Evolutionary conservation across 2,797 vertebrate species (phyloP), one percentile per base, ranked within the genome.

Genomic region (Silurus aristotelis): DNA sequence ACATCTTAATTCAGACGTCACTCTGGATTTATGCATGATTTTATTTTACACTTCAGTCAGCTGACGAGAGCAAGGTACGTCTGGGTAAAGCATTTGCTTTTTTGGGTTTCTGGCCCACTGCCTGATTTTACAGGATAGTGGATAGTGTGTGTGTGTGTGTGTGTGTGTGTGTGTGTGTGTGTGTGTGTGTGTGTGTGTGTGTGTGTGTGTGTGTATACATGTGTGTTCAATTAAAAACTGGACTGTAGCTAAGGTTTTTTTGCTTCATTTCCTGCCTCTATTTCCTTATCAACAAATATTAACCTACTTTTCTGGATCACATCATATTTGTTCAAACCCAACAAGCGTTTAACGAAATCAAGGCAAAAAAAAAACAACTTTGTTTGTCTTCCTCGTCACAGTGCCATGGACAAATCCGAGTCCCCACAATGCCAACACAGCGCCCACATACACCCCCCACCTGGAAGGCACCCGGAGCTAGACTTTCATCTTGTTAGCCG

Each of bases 21-120:
- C 90, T 88, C 38, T 89, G 88, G 85, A 89, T 91, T 90, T 92
- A 90, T 91, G 92, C 90, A 90, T 72, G 89, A 93, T 87, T 87
- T 88, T 89, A 78, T 87, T 58, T 83, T 73, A 82, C 82, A 61
- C 19, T 70, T 71, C 66, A n/a, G 31, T 48, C 79, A 38, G 68
- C 27, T 43, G 43, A 66, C 22, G 27, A 72, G 38, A 83, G 56
- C 75, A 48, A 38, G 6, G 55, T 38, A 77, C 27, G 19, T 79
- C 27, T 46, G 61, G 77, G 58, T 20, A 63, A 46, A n/a, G 61
- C 1, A 14, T 19, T 66, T 43, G 55, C 48, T 52, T 52, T 2
- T 67, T 22, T 31, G 46, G 25, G 79, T 63, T 81, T 67, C 64
- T 67, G 63, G 63, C 46, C 17, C 25, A 7, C 5, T 1, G 61